Percentiles rank a stretch among this genome's conserved stretches.
Evolutionary conservation across 2,113 vertebrate species (phyloP).

Genomic region (Siniperca knerii): DNA sequence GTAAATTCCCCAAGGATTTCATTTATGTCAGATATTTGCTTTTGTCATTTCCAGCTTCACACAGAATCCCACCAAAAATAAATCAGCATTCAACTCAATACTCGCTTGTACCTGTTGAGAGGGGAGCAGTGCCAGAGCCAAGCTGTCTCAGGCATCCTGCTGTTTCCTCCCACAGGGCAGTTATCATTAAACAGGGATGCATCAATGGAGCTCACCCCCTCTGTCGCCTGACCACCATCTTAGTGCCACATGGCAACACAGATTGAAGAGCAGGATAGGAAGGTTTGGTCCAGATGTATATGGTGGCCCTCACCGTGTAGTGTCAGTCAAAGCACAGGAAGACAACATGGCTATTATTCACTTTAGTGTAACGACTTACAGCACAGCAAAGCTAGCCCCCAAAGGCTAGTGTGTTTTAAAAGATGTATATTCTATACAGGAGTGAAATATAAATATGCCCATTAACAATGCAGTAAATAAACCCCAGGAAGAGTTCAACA

Average conservation of each 20-base stretch:
- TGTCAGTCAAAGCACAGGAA: conserved; percentile 29
- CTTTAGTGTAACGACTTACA: background rate
- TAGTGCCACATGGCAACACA: conserved; percentile 31
- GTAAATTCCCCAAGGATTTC: background rate
- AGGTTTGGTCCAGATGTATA: background rate
- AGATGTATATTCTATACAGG: background rate
- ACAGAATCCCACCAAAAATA: conserved; percentile 19
- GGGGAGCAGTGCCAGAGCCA: conserved; percentile 4
- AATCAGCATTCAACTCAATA: conserved; percentile 51
- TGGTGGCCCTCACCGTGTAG: background rate
- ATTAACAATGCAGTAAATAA: conserved; percentile 6
- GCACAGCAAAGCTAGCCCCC: background rate
- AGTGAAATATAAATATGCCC: background rate
- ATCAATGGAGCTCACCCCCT: conserved; percentile 53
- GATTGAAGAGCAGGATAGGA: conserved; percentile 10
- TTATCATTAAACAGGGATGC: conserved; percentile 58
- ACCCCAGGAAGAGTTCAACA: background rate
- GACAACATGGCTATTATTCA: background rate
- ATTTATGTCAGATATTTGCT: conserved; percentile 9
- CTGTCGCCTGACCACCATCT: conserved; percentile 46
- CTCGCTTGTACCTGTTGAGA: conserved; percentile 43
- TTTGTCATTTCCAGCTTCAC: conserved; percentile 27
- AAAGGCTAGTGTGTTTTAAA: background rate
- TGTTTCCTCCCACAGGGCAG: conserved; percentile 57
- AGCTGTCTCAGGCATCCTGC: conserved; percentile 46